Base-by-base conservation (phyloP, 64 coral and sea anemone genomes). In the Actinia tenebrosa region DNA sequence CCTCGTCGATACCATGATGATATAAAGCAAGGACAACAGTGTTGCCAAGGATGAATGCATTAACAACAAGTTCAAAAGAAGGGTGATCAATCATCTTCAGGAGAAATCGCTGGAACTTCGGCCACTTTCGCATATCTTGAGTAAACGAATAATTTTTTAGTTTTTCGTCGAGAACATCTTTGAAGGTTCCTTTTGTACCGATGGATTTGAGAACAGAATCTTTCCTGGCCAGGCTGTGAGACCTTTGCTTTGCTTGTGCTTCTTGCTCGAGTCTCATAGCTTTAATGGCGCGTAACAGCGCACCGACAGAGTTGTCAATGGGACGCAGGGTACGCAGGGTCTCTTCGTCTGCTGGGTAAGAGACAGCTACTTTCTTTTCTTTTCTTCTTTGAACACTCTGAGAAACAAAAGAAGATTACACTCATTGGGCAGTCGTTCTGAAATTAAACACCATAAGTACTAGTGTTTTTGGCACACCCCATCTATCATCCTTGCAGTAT, bases 161-260 rank as follows among this genome's bases (percentile, higher is more conserved):
- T 84, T 93, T 92, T 58, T 97, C 89, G 46, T 97, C 94, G 0
- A 92, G 85, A 5, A 92, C 86, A 46, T 92, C 90, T 44, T 92
- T 92, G 43, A 92, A 92, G 5, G 90, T 83, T 25, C 78, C 82
- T 87, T 87, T 56, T 14, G 10, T 87, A 16, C 54, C 64, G 17
- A 60, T 86, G 23, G 53, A 56, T 66, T 79, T 56, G 26, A 56
- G 4, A 19, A 86, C 42, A 17, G 90, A 80, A 68, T 83, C 90
- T 27, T 92, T 79, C 18, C 54, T 87, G 46, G 71, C 10, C 42
- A 87, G 30, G 53, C 77, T 18, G 25, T 1, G n/a, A 30, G 69
- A 42, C 7, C 11, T 23, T 55, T 10, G 83, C 83, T 66, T 92
- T 10, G 10, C 13, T 68, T 58, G 52, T 58, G 82, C 82, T 64